phyloP scores from a whole-genome alignment of 2,797 vertebrate species.

The Notamacropus eugenii region DNA sequence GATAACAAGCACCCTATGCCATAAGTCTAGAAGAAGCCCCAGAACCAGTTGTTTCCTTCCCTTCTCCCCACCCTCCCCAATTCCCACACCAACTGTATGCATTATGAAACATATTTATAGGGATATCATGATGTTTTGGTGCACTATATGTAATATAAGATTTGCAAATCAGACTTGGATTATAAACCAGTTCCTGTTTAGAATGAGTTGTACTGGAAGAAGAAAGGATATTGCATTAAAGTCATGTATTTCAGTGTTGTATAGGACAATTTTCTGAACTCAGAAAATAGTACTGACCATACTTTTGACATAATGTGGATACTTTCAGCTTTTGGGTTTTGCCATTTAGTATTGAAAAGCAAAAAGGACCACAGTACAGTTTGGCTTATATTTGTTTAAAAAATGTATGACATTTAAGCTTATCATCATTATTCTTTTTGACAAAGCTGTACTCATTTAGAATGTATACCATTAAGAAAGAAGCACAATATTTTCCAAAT shows the following conservation, averaged over 20 bases:
- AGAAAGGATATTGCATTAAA: conserved; percentile 75
- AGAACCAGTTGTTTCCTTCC: conserved; percentile 47
- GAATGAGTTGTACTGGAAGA: conserved; percentile 77
- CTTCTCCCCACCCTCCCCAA: background rate
- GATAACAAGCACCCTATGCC: conserved; percentile 65
- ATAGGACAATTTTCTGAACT: conserved; percentile 70
- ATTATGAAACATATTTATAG: conserved; percentile 74
- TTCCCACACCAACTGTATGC: conserved; percentile 64
- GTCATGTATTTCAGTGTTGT: conserved; percentile 75
- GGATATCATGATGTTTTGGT: conserved; percentile 77
- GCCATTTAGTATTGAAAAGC: conserved; percentile 72
- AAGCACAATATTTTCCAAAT: conserved; percentile 73
- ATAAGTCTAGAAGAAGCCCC: conserved; percentile 62
- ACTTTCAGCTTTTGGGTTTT: conserved; percentile 79
- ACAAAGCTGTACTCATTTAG: conserved; percentile 80
- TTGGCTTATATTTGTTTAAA: conserved; percentile 83
- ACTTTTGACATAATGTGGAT: conserved; percentile 75
- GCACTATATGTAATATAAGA: conserved; percentile 78
- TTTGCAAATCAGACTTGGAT: conserved; percentile 81
- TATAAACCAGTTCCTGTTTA: conserved; percentile 81
- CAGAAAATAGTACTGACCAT: conserved; percentile 75
- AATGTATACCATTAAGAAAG: conserved; percentile 74
- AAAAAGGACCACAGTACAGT: conserved; percentile 78
- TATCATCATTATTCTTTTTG: conserved; percentile 56
- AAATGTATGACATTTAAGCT: conserved; percentile 79